phyloP scores from a whole-genome alignment of 2,888 invertebrate genomes.

The Eilema caniola region DNA sequence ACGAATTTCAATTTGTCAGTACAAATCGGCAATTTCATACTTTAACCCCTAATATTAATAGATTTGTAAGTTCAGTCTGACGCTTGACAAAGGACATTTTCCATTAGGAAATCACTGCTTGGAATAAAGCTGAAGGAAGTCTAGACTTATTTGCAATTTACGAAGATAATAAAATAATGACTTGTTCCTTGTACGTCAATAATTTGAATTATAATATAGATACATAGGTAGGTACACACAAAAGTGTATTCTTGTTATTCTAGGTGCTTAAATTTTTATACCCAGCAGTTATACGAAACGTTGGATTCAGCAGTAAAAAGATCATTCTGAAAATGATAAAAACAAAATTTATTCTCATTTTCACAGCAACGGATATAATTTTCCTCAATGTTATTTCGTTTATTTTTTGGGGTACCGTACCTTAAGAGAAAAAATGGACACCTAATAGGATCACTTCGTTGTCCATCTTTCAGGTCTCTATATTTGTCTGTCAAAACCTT shows the following conservation, averaged over 20 bases:
- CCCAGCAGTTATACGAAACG: conserved; percentile 30
- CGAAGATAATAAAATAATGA: background rate
- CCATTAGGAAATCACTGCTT: background rate
- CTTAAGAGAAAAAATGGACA: too few species aligned
- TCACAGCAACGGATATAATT: conserved; percentile 32
- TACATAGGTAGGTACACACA: conserved; percentile 4
- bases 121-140: too few species aligned
- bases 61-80: background rate
- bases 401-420: conserved; percentile 8
- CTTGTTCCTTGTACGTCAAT: background rate
- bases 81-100: background rate
- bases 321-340: conserved; percentile 40
- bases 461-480: too few species aligned
- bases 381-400: conserved; percentile 19
- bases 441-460: too few species aligned
- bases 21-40: too few species aligned
- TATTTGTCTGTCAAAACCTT: too few species aligned
- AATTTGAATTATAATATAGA: background rate
- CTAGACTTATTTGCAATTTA: background rate
- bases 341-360: conserved; percentile 31
- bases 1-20: too few species aligned
- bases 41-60: background rate
- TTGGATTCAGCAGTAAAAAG: conserved; percentile 49
- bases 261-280: conserved; percentile 30
- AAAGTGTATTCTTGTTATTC: conserved; percentile 30